Percentiles rank a stretch among this genome's conserved stretches.
phyloP scores from a whole-genome alignment of 2,888 invertebrate species.

The Drosophila flavopinicola region DNA sequence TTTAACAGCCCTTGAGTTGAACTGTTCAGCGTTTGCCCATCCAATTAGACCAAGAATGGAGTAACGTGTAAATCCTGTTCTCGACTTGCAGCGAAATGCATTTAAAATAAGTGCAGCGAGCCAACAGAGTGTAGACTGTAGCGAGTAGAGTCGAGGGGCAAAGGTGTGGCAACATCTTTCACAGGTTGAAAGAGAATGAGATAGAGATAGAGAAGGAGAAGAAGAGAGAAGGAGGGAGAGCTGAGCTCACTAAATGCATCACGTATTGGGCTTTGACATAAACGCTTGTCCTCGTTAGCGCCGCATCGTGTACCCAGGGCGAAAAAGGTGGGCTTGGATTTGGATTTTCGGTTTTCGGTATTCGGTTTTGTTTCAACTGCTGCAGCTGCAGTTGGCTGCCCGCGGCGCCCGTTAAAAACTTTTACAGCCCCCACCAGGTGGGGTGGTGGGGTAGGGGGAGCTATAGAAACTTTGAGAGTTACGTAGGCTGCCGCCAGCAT shows the following conservation, averaged over 20 bases:
- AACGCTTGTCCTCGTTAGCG: conserved; percentile 82
- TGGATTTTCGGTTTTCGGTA: conserved; percentile 22
- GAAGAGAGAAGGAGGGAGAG: conserved; percentile 1
- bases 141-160: background rate
- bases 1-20: conserved; percentile 39
- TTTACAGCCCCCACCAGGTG: conserved; percentile 44
- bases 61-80: conserved; percentile 72
- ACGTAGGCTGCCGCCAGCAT: conserved; percentile 58
- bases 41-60: conserved; percentile 78
- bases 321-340: conserved; percentile 49
- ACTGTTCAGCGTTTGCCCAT: conserved; percentile 59
- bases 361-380: conserved; percentile 27
- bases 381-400: conserved; percentile 51
- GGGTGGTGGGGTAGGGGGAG: conserved; percentile 13
- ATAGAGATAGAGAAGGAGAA: background rate
- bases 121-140: conserved; percentile 4
- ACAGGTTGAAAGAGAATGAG: background rate
- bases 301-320: conserved; percentile 68
- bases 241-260: conserved; percentile 71
- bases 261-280: conserved; percentile 81
- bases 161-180: conserved; percentile 8
- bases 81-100: conserved; percentile 65
- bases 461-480: conserved; percentile 33
- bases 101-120: conserved; percentile 59
- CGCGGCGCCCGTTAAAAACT: conserved; percentile 67